Base-by-base conservation (phyloP, 2,113 vertebrate species). In the Cephalopholis sonnerati region DNA sequence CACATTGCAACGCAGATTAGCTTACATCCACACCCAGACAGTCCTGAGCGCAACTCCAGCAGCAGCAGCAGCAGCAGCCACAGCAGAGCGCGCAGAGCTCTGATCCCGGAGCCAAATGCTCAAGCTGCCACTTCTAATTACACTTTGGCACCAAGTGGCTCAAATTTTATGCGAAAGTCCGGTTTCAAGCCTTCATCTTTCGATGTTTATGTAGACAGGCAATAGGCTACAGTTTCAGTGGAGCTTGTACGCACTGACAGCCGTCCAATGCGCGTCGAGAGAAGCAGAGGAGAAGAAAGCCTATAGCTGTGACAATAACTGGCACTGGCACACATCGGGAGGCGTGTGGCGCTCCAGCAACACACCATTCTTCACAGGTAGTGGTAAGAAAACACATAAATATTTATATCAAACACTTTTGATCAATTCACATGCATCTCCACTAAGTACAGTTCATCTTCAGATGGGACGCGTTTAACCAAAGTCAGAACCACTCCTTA, bases 191-290 rank as follows among this genome's bases (percentile, higher is more conserved):
- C 70, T 44, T 58, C 79, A 64, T 82, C 83, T 73, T 50, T 67
- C 63, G 36, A 1, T 77, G 78, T 82, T 73, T 46, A 41, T 41
- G 72, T 39, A 68, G 76, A 84, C 36, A 36, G 77, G 61, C 51
- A 36, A 25, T 18, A 58, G 79, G 79, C 86, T 89, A 62, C 87
- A 67, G 77, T 82, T 81, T 82, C 70, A 67, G 68, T 22, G 75
- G 58, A 67, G 85, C 79, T 74, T 82, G 11, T 44, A 80, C 55
- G 88, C 92, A 36, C 15, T 44, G 77, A 46, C 74, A 64, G 55
- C 20, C 51, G 82, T 91, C 91, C 88, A 91, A 84, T 90, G 91
- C 83, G 88, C 79, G 71, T 81, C 66, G 78, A 84, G 90, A 68
- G 84, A 29, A 39, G 76, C 68, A 27, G 71, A 58, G 39, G 39